Evolutionary conservation across 2,113 vertebrate genomes (phyloP).

Genomic region (Dipodomys stephensi): DNA sequence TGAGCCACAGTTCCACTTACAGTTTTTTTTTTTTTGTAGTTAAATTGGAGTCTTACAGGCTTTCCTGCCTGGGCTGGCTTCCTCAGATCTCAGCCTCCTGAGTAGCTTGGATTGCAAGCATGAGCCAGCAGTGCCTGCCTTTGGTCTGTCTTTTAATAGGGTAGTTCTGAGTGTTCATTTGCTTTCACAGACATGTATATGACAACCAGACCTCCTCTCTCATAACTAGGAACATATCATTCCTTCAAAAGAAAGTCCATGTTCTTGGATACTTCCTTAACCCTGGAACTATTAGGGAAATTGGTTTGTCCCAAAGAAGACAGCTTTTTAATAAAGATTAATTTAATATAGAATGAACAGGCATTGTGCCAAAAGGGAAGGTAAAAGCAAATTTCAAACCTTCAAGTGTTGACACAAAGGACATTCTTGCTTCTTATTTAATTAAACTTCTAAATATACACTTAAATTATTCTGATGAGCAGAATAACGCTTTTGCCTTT

Average conservation of each 20-base stretch:
- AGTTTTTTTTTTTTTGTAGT: too few relatives aligned
- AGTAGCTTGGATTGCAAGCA: too few relatives aligned
- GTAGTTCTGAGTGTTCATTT: not conserved
- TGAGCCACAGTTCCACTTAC: too few relatives aligned
- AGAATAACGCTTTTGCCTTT: not conserved
- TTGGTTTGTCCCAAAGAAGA: not conserved
- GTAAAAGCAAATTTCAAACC: constrained; percentile 14
- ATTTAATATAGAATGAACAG: constrained; percentile 12
- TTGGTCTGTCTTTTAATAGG: not conserved
- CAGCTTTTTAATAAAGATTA: constrained; percentile 48
- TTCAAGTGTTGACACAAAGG: constrained; percentile 1
- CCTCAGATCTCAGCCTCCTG: too few relatives aligned
- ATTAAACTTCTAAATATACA: constrained; percentile 60
- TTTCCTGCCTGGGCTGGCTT: too few relatives aligned
- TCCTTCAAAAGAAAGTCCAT: not conserved
- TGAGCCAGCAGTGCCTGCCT: too few relatives aligned
- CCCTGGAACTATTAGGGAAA: constrained; percentile 1
- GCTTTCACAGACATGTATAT: not conserved
- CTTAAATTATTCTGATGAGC: constrained; percentile 47
- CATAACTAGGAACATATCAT: not conserved
- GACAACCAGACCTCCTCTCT: not conserved
- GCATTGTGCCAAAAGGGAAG: constrained; percentile 1
- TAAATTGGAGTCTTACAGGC: too few relatives aligned
- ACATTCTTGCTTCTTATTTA: constrained; percentile 42
- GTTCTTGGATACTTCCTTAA: not conserved